Evolutionary conservation across 2,888 invertebrate species (phyloP).

Genomic region (Volucella inanis): DNA sequence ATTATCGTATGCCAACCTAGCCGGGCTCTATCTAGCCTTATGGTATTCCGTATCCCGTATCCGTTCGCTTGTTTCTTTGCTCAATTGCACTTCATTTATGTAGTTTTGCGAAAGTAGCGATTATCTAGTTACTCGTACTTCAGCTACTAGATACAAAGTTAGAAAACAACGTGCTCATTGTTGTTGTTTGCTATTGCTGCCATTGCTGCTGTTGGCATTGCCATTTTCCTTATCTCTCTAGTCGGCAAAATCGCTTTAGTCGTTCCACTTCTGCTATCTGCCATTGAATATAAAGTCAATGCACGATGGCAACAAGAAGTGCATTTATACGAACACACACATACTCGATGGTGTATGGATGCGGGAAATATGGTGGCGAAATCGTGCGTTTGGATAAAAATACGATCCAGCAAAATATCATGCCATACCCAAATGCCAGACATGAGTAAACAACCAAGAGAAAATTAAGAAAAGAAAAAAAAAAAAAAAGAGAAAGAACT

Average conservation of each 20-base stretch:
- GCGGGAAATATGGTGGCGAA: conserved; percentile 3
- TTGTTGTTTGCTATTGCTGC: conserved; percentile 25
- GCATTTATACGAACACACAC: conserved; percentile 38
- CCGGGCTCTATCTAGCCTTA: background rate
- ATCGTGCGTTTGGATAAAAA: conserved; percentile 41
- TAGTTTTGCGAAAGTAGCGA: conserved; percentile 55
- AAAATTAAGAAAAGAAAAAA: conserved; percentile 33
- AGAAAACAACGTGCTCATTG: conserved; percentile 10
- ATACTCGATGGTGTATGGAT: conserved; percentile 15
- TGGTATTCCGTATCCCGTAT: background rate
- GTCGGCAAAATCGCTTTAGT: conserved; percentile 13
- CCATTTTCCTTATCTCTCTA: conserved; percentile 36
- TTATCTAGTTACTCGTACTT: conserved; percentile 19
- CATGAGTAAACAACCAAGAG: conserved; percentile 57
- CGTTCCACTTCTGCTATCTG: conserved; percentile 66
- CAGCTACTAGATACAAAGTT: conserved; percentile 6
- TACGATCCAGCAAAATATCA: conserved; percentile 54
- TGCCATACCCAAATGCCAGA: background rate
- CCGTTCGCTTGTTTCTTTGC: conserved; percentile 29
- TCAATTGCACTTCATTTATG: conserved; percentile 58
- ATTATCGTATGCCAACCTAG: background rate
- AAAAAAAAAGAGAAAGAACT: conserved; percentile 13
- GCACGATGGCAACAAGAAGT: conserved; percentile 67
- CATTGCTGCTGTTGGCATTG: conserved; percentile 37
- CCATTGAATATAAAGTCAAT: conserved; percentile 74